A percentile compares a stretch with the other conserved stretches of the same genome.
phyloP scores from a whole-genome alignment of 1,140 invertebrate species.

The Brevipalpus yothersi region DNA sequence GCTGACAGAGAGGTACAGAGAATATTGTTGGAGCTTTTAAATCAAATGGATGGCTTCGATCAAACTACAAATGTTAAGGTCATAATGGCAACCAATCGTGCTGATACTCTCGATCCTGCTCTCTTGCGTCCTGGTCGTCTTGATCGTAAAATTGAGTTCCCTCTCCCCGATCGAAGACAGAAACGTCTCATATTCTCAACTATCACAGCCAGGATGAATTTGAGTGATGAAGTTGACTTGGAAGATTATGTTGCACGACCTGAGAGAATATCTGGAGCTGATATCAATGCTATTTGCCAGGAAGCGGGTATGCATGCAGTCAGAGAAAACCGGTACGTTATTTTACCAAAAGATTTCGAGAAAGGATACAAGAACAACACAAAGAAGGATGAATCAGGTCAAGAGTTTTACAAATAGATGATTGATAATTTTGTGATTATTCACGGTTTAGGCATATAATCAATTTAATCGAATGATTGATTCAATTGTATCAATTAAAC shows the following conservation, averaged over 20 bases:
- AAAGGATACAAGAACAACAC: constrained; percentile 99
- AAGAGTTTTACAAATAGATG: constrained; percentile 95
- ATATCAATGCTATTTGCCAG: constrained; percentile 98
- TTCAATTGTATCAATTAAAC: no score
- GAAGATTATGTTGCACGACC: constrained; percentile 97
- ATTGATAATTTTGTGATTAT: no score
- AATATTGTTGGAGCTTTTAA: constrained; percentile 85
- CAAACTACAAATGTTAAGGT: constrained; percentile 99
- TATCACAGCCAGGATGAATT: constrained; percentile 93
- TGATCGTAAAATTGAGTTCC: constrained; percentile 98
- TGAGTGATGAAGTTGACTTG: constrained; percentile 96
- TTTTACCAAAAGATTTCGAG: constrained; percentile 95
- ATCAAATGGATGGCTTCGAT: constrained; percentile 99
- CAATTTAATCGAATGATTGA: no score
- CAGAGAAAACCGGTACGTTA: constrained; percentile 92
- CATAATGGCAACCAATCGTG: constrained; percentile 98
- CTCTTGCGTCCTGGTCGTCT: constrained; percentile 83
- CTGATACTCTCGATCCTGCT: constrained; percentile 93
- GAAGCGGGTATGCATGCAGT: constrained; percentile 90
- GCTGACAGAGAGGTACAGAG: constrained; percentile 97
- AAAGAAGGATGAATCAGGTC: constrained; percentile 97
- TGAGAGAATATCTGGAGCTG: constrained; percentile 93
- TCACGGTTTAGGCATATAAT: no score
- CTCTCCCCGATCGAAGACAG: constrained; percentile 84
- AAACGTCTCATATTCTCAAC: constrained; percentile 95